Percentiles rank a stretch among this genome's conserved stretches.
phyloP scores from a whole-genome alignment of 2,797 vertebrate species.

The Lerista edwardsae region DNA sequence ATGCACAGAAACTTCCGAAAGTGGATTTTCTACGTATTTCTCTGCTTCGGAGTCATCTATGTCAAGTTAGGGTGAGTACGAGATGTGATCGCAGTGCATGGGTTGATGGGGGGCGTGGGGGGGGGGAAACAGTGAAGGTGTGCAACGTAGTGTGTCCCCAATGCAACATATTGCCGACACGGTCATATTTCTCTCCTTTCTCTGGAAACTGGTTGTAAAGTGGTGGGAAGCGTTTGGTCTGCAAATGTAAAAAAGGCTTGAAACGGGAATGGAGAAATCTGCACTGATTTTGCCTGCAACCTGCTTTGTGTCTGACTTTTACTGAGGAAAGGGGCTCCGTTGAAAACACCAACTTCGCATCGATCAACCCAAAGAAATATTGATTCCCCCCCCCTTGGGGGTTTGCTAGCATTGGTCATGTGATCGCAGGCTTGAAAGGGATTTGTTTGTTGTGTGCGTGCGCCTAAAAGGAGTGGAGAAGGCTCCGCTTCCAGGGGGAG shows the following conservation, averaged over 20 bases:
- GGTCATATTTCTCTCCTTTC: not conserved
- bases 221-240: not conserved
- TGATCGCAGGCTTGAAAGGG: not conserved
- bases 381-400: not conserved
- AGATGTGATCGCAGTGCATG: not conserved
- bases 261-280: not conserved
- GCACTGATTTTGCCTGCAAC: not conserved
- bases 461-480: not conserved
- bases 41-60: constrained; percentile 97
- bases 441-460: too few relatives aligned
- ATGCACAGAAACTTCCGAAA: constrained; percentile 95
- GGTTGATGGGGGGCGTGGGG: not conserved
- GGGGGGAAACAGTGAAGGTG: rapidly evolving
- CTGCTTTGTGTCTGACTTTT: not conserved
- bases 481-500: not conserved
- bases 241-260: not conserved
- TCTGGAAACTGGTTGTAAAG: not conserved
- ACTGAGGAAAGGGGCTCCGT: too few relatives aligned
- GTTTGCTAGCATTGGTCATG: not conserved
- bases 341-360: not conserved
- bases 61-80: constrained; percentile 94
- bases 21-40: constrained; percentile 94
- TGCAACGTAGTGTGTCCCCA: not conserved
- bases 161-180: not conserved
- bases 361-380: not conserved